phyloP scores from a whole-genome alignment of 2,113 vertebrate species.

The Brienomyrus brachyistius region DNA sequence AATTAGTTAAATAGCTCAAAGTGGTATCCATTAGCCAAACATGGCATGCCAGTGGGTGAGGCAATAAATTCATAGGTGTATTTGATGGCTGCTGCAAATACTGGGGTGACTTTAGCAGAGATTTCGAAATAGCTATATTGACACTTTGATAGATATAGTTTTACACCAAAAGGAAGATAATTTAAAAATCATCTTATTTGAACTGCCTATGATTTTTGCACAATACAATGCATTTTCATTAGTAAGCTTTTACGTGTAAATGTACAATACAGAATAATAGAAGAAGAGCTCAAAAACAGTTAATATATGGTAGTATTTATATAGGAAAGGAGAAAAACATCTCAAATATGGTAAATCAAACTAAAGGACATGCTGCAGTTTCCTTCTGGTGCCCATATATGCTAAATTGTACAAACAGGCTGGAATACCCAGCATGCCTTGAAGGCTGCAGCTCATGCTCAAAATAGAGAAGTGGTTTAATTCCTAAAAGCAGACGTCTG shows the following conservation, averaged over 20 bases:
- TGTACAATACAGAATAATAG: background rate
- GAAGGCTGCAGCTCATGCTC: background rate
- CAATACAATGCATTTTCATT: background rate
- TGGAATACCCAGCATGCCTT: background rate
- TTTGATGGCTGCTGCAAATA: too few relatives aligned
- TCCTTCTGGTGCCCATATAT: background rate
- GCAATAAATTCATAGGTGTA: background rate
- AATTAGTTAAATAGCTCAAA: background rate
- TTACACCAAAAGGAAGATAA: too few relatives aligned
- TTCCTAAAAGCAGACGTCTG: background rate
- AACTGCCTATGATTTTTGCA: background rate
- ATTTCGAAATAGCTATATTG: too few relatives aligned
- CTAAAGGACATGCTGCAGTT: background rate
- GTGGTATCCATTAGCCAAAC: background rate
- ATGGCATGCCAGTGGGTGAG: background rate
- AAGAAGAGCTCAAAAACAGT: background rate
- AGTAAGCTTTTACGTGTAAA: background rate
- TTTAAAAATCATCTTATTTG: background rate
- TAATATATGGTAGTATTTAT: background rate
- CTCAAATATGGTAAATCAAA: background rate
- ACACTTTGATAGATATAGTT: too few relatives aligned
- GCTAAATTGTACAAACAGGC: background rate
- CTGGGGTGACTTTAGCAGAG: background rate
- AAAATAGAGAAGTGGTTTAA: slow-evolving; percentile 1
- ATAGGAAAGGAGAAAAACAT: background rate